These are phyloP conservation scores for Galaxias olidus DNA, from an alignment of 2,797 vertebrate genomes.

Conservation along the genomic window DNA sequence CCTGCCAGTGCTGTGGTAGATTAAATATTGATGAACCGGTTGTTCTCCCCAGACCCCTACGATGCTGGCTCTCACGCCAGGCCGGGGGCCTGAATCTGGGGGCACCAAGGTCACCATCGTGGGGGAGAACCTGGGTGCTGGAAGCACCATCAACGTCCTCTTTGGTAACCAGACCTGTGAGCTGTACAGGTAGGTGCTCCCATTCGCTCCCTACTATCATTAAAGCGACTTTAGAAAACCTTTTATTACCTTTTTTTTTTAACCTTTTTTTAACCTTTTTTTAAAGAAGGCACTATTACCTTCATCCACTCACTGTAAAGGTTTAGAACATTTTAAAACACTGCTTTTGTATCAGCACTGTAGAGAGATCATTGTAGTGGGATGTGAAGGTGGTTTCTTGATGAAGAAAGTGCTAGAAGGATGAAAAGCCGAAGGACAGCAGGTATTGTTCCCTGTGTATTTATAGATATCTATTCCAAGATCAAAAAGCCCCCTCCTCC, in stretches of 20 bases:
- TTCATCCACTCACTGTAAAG: neutral
- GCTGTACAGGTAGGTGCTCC: constrained; percentile 85
- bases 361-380: constrained; percentile 12
- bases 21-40: constrained; percentile 14
- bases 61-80: constrained; percentile 83
- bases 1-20: constrained; percentile 6
- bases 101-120: constrained; percentile 93
- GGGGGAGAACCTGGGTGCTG: constrained; percentile 86
- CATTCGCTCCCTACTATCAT: neutral
- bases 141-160: constrained; percentile 83
- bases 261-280: too few relatives aligned
- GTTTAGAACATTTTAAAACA: constrained; percentile 29
- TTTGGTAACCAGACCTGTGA: constrained; percentile 94
- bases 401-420: constrained; percentile 32
- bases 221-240: neutral
- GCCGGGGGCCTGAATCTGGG: constrained; percentile 89
- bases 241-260: too few relatives aligned
- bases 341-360: constrained; percentile 33
- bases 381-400: constrained; percentile 28
- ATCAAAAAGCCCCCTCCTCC: constrained; percentile 53
- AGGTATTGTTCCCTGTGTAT: constrained; percentile 53
- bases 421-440: constrained; percentile 34
- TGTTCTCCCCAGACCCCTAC: constrained; percentile 77
- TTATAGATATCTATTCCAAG: constrained; percentile 70
- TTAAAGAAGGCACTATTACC: too few relatives aligned